Conservation (phyloP, 2,797 vertebrate species). For the Gorsachius magnificus region DNA sequence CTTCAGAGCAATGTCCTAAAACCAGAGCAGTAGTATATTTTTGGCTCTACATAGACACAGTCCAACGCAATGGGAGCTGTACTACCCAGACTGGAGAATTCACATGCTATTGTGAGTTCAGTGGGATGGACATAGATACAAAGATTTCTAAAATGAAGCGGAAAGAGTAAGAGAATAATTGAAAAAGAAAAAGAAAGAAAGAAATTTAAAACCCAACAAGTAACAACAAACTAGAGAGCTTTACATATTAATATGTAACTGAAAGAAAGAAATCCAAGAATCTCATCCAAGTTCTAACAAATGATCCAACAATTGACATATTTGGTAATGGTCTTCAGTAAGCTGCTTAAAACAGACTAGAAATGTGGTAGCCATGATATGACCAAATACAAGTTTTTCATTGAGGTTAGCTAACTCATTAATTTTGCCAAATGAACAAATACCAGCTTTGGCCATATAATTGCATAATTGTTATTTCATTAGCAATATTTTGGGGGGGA, state of each 20-base stretch:
- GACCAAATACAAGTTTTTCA: background rate
- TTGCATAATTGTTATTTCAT: background rate
- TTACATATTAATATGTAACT: background rate
- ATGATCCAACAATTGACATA: background rate
- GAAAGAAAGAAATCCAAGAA: background rate
- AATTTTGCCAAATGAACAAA: background rate
- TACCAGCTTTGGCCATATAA: background rate
- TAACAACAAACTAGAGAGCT: background rate
- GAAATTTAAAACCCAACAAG: background rate
- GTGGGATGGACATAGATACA: background rate
- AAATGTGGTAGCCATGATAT: background rate
- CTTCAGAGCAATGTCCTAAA: background rate
- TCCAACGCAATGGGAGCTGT: background rate
- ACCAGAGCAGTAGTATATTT: background rate
- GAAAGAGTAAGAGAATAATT: background rate
- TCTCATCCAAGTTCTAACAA: background rate
- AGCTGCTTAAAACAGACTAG: background rate
- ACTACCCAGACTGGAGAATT: background rate
- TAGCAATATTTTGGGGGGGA: background rate
- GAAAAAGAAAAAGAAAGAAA: background rate
- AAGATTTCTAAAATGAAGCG: background rate
- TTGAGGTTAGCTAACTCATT: background rate
- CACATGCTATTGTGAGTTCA: background rate
- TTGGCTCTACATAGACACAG: background rate
- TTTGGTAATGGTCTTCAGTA: background rate